phyloP scores from a whole-genome alignment of 2,888 invertebrate species.

The Conus canariensis region DNA sequence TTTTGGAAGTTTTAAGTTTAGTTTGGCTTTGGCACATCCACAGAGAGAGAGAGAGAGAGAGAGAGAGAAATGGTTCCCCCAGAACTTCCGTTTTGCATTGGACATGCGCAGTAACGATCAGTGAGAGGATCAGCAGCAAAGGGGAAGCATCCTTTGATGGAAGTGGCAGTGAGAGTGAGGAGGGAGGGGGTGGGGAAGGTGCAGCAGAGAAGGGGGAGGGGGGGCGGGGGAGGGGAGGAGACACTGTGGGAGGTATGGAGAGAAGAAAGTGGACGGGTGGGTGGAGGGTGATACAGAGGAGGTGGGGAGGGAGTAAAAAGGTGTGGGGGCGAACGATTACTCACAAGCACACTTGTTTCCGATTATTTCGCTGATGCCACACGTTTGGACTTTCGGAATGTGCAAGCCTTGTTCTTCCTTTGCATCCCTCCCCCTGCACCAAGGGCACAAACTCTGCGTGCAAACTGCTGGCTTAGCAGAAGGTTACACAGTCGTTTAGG shows the following conservation, averaged over 20 bases:
- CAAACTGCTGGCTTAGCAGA: too few relatives aligned
- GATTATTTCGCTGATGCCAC: conserved; percentile 18
- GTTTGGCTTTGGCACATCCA: neutral
- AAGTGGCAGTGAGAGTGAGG: neutral
- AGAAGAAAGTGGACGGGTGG: neutral
- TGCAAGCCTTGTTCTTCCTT: too few relatives aligned
- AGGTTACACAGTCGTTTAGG: too few relatives aligned
- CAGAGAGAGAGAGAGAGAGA: neutral
- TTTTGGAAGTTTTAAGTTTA: neutral
- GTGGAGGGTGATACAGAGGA: neutral
- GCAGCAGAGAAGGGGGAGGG: neutral
- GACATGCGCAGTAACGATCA: conserved; percentile 13
- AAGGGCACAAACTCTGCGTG: too few relatives aligned
- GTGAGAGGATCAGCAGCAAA: neutral
- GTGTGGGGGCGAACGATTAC: neutral
- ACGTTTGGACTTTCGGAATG: neutral
- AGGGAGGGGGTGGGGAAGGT: neutral
- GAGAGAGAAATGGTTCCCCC: neutral
- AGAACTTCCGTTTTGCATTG: conserved; percentile 14
- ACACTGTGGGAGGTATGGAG: neutral
- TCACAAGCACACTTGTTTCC: conserved; percentile 14
- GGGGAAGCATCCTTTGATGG: neutral
- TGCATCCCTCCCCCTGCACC: too few relatives aligned
- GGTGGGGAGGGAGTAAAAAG: neutral
- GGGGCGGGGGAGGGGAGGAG: neutral